A percentile compares a stretch with the other conserved stretches of the same genome.
Conservation (phyloP, 2,888 invertebrate genomes). For the Xiphydria camelus region DNA sequence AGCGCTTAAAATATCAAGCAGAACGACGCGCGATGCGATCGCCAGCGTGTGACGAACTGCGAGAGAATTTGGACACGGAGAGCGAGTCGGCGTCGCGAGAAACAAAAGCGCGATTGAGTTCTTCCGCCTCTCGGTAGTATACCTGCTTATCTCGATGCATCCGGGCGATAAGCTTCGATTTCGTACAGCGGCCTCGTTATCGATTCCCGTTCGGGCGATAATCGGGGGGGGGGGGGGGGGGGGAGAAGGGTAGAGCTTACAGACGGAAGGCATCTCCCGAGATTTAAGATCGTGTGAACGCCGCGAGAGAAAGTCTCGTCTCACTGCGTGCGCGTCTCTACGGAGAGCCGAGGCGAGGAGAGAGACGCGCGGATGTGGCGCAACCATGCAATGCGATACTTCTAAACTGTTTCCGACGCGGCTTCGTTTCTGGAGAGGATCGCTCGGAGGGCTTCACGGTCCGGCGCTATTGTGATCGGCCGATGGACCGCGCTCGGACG, state of each 20-base stretch:
- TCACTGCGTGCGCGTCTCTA: neutral
- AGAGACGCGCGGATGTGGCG: neutral
- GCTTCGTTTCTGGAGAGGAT: neutral
- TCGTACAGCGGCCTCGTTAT: too few species aligned
- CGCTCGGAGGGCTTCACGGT: neutral
- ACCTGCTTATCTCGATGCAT: too few species aligned
- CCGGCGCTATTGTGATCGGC: neutral
- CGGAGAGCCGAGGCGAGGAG: neutral
- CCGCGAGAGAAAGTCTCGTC: neutral
- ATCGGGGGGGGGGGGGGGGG: too few species aligned
- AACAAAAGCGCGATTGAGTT: too few species aligned
- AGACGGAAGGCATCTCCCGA: neutral
- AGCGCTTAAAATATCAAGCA: too few species aligned
- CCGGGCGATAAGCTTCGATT: too few species aligned
- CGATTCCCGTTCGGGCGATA: too few species aligned
- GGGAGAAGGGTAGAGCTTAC: neutral
- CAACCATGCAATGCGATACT: neutral
- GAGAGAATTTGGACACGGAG: too few species aligned
- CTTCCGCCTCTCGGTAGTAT: too few species aligned
- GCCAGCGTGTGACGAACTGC: too few species aligned
- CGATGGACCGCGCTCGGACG: neutral
- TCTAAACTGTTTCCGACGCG: neutral
- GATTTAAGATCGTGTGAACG: constrained; percentile 1
- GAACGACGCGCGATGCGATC: too few species aligned
- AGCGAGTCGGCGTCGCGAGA: too few species aligned